Base-by-base conservation (phyloP, 2,113 vertebrate genomes). In the Callospermophilus lateralis region DNA sequence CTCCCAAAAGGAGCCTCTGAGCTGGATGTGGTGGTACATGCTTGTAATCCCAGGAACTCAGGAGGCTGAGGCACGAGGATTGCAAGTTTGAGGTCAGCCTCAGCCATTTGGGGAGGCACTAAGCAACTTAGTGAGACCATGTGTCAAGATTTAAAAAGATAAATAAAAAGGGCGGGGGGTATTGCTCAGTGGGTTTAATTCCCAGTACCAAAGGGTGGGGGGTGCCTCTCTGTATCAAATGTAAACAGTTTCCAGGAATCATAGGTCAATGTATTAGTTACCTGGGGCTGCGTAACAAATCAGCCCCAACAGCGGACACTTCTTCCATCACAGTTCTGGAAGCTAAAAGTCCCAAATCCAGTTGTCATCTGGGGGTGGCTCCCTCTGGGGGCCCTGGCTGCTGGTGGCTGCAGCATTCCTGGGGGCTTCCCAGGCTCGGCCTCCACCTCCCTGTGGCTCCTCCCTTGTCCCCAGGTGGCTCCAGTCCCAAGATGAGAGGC, bases 1-100 rank as follows among this genome's bases (percentile, higher is more conserved):
- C 61, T 94, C 89, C 93, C n/a, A 48, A 53, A 78, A 90, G 26
- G 42, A 53, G 53, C 84, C 53, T 93, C 51, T 22, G 55, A 58
- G 55, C 55, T 58, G 55, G 55, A 7, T 2, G 19, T 58, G 20
- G 55, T 24, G 55, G 22, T 20, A 8, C 55, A 8, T 6, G 22
- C 55, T 8, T 58, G 55, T 22, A 3, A 58, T 58, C 55, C 55
- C 55, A 22, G 55, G 22, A 58, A 58, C 55, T 58, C 20, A 3
- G 55, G 55, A 58, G 55, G 55, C 55, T 8, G 20, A 58, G 55
- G 55, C 55, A 22, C 7, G 55, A 58, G 8, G 55, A 58, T 8
- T 8, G 20, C 19, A 58, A 58, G 55, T 58, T 58, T 58, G 20
- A 58, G 55, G 55, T 6, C 20, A 58, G 55, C 55, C 55, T 58